Evolutionary conservation across 2,797 vertebrate genomes (phyloP), one percentile per base, ranked within the genome.

Genomic region (Rhinella marina): DNA sequence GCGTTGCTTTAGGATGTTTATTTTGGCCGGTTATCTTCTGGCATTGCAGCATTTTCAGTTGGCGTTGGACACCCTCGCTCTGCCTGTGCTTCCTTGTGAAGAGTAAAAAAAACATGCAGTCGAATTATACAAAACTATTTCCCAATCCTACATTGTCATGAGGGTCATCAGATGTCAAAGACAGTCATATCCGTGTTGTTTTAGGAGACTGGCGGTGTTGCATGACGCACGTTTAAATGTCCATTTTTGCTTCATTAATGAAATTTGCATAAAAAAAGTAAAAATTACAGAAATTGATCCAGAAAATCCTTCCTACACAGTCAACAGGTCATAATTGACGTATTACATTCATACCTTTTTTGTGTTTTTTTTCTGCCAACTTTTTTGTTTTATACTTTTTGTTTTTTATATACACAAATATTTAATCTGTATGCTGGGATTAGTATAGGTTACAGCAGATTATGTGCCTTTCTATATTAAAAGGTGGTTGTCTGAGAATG

Each of bases 1-100:
- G 32, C 17, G 21, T 23, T 70, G 76, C 77, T 16, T 70, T 66
- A 16, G 57, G 79, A 62, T 82, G 57, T 87, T 87, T 87, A 66
- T 27, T 76, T 87, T 87, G 86, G 86, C 86, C 52, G 9, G 5
- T 11, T 52, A 50, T 25, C 48, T 10, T 57, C 48, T 87, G 86
- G 86, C 57, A 87, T 59, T n/a, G 17, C 7, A 29, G 48, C 25
- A 62, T 54, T 76, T 61, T 82, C 57, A 82, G 56, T 81, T 87
- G 86, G 79, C 56, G 48, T 48, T 32, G 70, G 27, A 23, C 79
- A 27, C 5, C 11, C 14, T 32, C 32, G 32, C 54, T 32, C 59
- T 50, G 50, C 66, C 25, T 25, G 1, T 7, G 68, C 19, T 87
- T 87, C 79, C 86, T 73, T 52, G 16, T 76, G 7, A 76, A 50